phyloP scores from a whole-genome alignment of 30 jellyfish, hydroid and myxozoan species.

The Catostylus mosaicus region DNA sequence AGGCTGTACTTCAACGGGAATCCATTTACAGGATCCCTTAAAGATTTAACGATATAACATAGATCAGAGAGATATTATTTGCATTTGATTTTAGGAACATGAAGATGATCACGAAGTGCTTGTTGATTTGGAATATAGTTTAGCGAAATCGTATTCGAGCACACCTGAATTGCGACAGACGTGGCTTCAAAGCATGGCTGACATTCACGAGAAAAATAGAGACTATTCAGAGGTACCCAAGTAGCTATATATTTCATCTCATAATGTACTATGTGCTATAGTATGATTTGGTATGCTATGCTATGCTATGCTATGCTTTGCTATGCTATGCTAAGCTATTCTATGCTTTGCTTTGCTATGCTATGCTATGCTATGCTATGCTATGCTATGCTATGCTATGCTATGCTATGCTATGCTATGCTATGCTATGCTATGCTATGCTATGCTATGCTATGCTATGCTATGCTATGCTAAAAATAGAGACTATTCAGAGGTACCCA shows the following conservation, averaged over 20 bases:
- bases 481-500: conserved; percentile 92
- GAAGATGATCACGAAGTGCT: conserved; percentile 95
- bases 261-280: background rate
- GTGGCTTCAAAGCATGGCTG: conserved; percentile 99
- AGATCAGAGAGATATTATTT: too few relatives aligned
- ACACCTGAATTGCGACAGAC: conserved; percentile 99
- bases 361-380: background rate
- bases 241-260: too few relatives aligned
- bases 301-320: background rate
- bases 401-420: background rate
- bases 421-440: background rate
- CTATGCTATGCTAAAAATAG: conserved; percentile 43
- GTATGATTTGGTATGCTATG: background rate
- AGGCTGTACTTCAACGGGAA: too few relatives aligned
- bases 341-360: background rate
- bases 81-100: conserved; percentile 74
- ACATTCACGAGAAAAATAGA: conserved; percentile 86
- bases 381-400: background rate
- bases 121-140: conserved; percentile 94
- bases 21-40: too few relatives aligned
- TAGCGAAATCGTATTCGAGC: conserved; percentile 98
- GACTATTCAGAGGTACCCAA: conserved; percentile 92
- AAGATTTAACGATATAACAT: too few relatives aligned
- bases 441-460: background rate
- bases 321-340: background rate